Evolutionary conservation across 2,888 invertebrate species (phyloP), one percentile per base, ranked within the genome.

Genomic region (Drosophila subquinaria): DNA sequence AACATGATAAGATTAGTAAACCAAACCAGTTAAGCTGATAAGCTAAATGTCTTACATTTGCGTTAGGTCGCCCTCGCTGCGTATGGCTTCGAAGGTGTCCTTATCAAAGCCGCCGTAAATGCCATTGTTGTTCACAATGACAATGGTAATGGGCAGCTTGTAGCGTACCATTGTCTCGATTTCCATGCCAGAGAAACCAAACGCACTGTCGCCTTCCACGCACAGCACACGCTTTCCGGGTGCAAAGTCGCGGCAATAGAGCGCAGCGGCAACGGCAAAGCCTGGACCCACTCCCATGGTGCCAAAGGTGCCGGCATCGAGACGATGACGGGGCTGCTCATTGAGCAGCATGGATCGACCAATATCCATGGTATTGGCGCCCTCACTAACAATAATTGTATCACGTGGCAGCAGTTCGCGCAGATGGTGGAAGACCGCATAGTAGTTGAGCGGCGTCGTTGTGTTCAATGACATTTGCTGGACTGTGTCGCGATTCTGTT

Each of bases 291-390:
- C 98, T 42, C 98, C 98, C 98, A 98, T 98, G 1, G 98, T 98
- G 15, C 98, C 99, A 93, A 98, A 99, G 4, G 98, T 98, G 63
- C 98, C 99, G 6, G 99, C 99, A 93, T 99, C 99, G 4, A 99
- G 94, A 68, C 98, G 95, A 90, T 97, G 98, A 47, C 98, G 94
- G 0, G 98, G 97, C 76, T 95, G 93, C 81, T 94, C 94, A 92
- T 98, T 98, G n/a, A 96, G 93, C 40, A 99, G 93, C 93, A 98
- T 95, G 0, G 97, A 95, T 50, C 99, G 94, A 0, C 99, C 98
- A 90, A 99, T 99, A 91, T 99, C 99, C 99, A 99, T 99, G 0
- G 99, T 99, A 93, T 99, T 99, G 38, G 99, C 98, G 23, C 99
- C 99, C 93, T 99, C 99, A 90, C 98, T 98, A 33, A 98, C 97